Base-by-base conservation (phyloP, 1,140 invertebrate genomes). In the Drosophila teissieri region DNA sequence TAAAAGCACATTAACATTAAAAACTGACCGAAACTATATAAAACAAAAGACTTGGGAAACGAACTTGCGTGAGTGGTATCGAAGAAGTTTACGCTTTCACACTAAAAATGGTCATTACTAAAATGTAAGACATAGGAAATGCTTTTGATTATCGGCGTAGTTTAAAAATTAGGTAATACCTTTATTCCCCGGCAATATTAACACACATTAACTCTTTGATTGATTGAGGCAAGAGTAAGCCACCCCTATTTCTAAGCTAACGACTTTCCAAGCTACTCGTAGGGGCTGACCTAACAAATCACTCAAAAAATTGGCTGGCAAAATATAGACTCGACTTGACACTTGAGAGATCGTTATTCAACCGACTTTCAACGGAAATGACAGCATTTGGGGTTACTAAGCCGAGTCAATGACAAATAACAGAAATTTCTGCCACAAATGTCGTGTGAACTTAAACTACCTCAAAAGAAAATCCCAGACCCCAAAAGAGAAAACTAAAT, bases 281-380 rank as follows among this genome's bases (percentile, higher is more conserved):
- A 27, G 11, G n/a, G 17, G n/a, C n/a, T 55, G 34, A 56, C 31
- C 63, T n/a, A 40, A 45, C 52, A 70, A 70, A 70, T 72, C 52
- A 57, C 36, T 49, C 22, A 36, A 42, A 64, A 27, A 57, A 72
- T 72, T 37, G 44, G 17, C 36, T 27, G 34, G 4, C 51, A 64
- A 76, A 58, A 34, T 69, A 49, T 46, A 55, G 62, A 15, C 74
- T 31, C 8, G 31, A 67, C 49, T 70, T 77, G 64, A 45, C 49
- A 55, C 63, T 53, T 42, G 46, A 45, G 60, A 45, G 31, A 49
- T 60, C 48, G 72, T 86, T 75, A 79, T 73, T 79, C 52, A 79
- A 58, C 34, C 44, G 74, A 79, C 83, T 86, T 86, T 88, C 79
- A 60, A 52, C 80, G 83, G 83, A 86, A 82, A 82, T 86, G 75